Evolutionary conservation across 2,113 vertebrate genomes (phyloP).

Genomic region (Lathamus discolor): DNA sequence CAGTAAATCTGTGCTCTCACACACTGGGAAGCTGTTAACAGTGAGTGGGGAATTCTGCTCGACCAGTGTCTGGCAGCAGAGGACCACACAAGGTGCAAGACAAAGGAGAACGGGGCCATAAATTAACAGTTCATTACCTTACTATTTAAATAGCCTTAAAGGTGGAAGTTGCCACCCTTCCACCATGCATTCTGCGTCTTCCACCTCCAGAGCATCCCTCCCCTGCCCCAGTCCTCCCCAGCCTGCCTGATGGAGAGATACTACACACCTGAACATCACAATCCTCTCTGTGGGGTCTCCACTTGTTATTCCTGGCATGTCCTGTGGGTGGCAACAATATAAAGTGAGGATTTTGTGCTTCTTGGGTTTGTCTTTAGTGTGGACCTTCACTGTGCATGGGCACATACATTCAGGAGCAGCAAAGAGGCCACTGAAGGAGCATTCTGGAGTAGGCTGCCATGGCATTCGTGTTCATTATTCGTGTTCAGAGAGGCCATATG

Average conservation of each 20-base stretch:
- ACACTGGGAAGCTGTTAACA: constrained; percentile 8
- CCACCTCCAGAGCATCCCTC: background rate
- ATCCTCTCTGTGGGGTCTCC: background rate
- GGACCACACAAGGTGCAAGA: constrained; percentile 29
- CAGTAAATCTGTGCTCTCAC: background rate
- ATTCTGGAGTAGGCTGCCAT: background rate
- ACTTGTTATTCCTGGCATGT: background rate
- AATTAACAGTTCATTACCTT: background rate
- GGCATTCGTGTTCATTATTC: too few relatives aligned
- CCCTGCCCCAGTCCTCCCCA: background rate
- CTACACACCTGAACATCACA: background rate
- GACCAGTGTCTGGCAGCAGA: background rate
- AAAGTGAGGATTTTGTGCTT: background rate
- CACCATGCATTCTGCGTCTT: background rate
- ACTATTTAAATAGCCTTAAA: background rate
- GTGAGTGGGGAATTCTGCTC: background rate
- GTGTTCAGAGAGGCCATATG: background rate
- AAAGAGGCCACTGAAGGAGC: background rate
- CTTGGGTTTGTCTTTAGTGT: background rate
- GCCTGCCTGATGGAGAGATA: background rate
- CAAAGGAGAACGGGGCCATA: background rate
- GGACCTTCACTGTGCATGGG: background rate
- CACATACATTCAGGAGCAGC: background rate
- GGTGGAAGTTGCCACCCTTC: background rate
- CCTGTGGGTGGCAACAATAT: background rate